A percentile compares a stretch with the other conserved stretches of the same genome.
Conservation (phyloP, 2,113 vertebrate genomes). For the Cairina moschata region DNA sequence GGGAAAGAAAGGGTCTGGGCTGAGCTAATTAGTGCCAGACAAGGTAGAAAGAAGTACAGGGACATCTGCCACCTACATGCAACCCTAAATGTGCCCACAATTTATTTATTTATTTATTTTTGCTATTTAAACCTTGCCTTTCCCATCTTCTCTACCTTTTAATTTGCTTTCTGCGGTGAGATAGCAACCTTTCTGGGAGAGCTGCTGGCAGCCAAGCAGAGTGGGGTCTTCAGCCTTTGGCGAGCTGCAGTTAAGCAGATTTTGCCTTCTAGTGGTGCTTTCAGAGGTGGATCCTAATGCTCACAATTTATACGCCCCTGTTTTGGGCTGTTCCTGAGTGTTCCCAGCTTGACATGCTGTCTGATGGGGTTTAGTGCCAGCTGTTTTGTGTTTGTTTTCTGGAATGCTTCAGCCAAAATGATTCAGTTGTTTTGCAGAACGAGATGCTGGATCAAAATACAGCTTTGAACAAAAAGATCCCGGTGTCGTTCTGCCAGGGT, state of each 20-base stretch:
- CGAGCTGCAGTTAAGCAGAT: background rate
- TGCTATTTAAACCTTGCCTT: background rate
- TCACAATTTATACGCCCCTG: background rate
- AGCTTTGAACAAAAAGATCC: background rate
- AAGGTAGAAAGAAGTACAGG: background rate
- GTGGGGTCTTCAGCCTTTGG: background rate
- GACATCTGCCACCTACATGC: background rate
- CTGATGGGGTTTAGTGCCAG: background rate
- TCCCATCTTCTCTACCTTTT: background rate
- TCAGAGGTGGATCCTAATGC: fast-evolving
- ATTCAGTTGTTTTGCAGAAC: constrained; percentile 3
- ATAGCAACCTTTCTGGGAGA: background rate
- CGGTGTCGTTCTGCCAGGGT: background rate
- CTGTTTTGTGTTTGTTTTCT: background rate
- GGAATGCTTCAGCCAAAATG: background rate
- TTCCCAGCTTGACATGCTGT: background rate
- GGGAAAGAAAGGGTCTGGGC: background rate
- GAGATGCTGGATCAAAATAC: background rate
- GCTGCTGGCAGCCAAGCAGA: background rate
- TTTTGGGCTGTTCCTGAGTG: background rate
- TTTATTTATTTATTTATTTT: too few species aligned
- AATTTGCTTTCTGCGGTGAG: background rate
- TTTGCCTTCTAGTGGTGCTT: background rate
- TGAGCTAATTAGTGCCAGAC: background rate
- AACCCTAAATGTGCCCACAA: background rate